Evolutionary conservation across 2,888 invertebrate species (phyloP), one percentile per base, ranked within the genome.

Genomic region (Agriopis aurantiaria): DNA sequence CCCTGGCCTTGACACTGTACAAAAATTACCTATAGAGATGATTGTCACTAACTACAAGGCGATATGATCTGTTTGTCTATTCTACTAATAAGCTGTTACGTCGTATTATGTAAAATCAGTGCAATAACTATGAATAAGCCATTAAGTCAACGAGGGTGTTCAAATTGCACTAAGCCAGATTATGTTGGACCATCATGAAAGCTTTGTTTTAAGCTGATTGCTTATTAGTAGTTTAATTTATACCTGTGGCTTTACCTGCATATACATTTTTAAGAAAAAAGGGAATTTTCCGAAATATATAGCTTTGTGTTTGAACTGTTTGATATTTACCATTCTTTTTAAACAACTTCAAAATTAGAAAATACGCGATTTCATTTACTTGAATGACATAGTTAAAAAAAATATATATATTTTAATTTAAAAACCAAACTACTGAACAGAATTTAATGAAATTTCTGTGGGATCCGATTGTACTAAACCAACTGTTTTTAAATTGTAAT

Each of bases 141-240:
- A 66, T 66, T 66, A 65, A 58, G 23, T 53, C 43, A 58, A 51
- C 65, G 33, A 62, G 65, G 65, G 62, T 41, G 48, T 17, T 11
- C 41, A 64, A 55, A 56, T 49, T 51, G 55, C 48, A 55, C 60
- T 60, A 65, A 58, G 61, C 45, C 62, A 69, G 65, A 69, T 69
- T 69, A 62, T n/a, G 52, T 52, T 8, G 75, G 79, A 80, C 80
- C 79, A 74, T 78, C 70, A 73, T 66, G 74, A 74, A 66, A 63
- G 68, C 69, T 74, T 77, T 71, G 73, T 75, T 83, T 85, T 78
- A 84, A 51, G 57, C 40, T 62, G 62, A 60, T 62, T 62, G 41
- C 53, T 48, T 12, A 45, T 11, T 55, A 55, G 10, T 7, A 46
- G 10, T 23, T 17, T 12, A 17, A 17, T 17, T 58, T 58, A 33